phyloP scores from a whole-genome alignment of 2,888 invertebrate species.

The Crossocerus cetratus region DNA sequence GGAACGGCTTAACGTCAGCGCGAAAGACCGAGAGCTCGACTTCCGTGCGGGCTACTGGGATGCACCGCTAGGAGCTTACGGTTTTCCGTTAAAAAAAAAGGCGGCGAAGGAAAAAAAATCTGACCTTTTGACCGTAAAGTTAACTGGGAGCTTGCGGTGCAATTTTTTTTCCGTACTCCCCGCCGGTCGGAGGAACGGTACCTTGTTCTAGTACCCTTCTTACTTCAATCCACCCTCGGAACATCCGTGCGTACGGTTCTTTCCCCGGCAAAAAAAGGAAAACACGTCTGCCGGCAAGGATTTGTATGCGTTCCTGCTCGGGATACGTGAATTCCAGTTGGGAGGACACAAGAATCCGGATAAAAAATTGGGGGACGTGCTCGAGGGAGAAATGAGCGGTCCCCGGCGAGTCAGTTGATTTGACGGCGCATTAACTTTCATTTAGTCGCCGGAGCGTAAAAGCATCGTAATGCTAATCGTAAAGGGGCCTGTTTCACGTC shows the following conservation, averaged over 20 bases:
- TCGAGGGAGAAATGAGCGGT: constrained; percentile 1
- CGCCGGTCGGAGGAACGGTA: constrained; percentile 15
- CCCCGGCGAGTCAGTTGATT: constrained; percentile 50
- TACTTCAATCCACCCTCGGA: not conserved
- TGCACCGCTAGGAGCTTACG: constrained; percentile 41
- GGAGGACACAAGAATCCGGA: constrained; percentile 1
- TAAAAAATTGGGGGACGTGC: no score
- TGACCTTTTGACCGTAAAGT: constrained; percentile 64
- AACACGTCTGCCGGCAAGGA: no score
- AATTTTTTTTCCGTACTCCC: constrained; percentile 18
- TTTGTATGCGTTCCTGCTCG: no score
- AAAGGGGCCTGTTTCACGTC: constrained; percentile 45
- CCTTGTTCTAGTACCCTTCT: not conserved
- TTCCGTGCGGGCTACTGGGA: constrained; percentile 10
- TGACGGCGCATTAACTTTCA: constrained; percentile 69
- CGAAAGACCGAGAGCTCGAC: not conserved
- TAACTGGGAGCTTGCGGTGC: constrained; percentile 52
- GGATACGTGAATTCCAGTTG: constrained; percentile 21
- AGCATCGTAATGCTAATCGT: constrained; percentile 71
- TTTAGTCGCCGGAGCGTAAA: constrained; percentile 67
- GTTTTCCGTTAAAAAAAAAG: constrained; percentile 44
- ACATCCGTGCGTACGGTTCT: not conserved
- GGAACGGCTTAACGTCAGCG: not conserved
- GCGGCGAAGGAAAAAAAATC: constrained; percentile 56
- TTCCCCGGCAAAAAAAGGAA: not conserved